Conservation (phyloP, 2,113 vertebrate genomes). For the Euleptes europaea region DNA sequence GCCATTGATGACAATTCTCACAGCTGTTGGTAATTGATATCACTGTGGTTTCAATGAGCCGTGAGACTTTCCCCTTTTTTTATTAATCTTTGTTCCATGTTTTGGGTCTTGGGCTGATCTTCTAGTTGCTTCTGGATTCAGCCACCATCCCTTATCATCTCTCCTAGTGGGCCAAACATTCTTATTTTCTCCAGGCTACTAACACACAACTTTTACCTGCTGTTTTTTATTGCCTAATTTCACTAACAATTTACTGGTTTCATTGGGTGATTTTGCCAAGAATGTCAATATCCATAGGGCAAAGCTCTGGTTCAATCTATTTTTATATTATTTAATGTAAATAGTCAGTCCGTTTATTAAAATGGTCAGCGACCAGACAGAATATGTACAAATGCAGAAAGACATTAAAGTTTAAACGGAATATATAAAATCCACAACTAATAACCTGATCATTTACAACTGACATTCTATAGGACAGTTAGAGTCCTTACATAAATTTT, state of each 20-base stretch:
- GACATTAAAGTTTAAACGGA: too few relatives aligned
- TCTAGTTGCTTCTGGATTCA: neutral
- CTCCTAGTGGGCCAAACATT: neutral
- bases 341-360: too few relatives aligned
- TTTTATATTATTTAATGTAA: neutral
- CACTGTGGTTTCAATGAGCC: neutral
- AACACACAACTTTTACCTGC: conserved; percentile 27
- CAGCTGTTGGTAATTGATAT: too few relatives aligned
- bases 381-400: too few relatives aligned
- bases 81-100: neutral
- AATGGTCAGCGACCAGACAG: too few relatives aligned
- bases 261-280: neutral
- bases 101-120: neutral
- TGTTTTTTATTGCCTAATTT: neutral
- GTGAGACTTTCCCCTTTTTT: neutral
- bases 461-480: too few relatives aligned
- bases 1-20: neutral
- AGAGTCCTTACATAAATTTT: too few relatives aligned
- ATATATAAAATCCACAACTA: too few relatives aligned
- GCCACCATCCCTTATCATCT: neutral
- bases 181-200: neutral
- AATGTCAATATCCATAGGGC: neutral
- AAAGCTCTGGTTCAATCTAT: neutral
- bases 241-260: neutral
- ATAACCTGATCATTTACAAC: too few relatives aligned